Conservation (phyloP, 2,888 invertebrate species). For the Acleris holmiana region DNA sequence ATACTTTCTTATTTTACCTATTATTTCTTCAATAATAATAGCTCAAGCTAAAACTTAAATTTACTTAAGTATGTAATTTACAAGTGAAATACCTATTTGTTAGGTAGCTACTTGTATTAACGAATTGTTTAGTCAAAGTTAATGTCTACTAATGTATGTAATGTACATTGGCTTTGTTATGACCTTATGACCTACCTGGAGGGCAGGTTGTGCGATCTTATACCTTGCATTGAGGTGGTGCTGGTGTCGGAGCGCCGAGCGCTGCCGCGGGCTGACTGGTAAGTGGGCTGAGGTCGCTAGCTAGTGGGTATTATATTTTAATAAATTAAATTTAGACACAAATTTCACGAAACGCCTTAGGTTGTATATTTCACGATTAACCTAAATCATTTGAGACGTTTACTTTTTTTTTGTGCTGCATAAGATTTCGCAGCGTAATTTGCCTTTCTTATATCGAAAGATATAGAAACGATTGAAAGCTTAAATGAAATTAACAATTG, state of each 20-base stretch:
- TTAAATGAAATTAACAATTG: neutral
- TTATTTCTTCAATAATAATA: too few relatives aligned
- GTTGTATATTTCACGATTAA: constrained; percentile 17
- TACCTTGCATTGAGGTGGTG: constrained; percentile 5
- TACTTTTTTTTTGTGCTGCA: too few relatives aligned
- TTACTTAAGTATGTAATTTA: too few relatives aligned
- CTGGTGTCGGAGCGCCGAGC: constrained; percentile 40
- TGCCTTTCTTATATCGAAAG: too few relatives aligned
- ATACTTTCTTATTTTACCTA: too few relatives aligned
- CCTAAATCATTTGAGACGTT: neutral
- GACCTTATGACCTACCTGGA: neutral
- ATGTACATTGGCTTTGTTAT: constrained; percentile 25
- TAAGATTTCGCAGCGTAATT: too few relatives aligned
- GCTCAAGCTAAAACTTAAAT: too few relatives aligned
- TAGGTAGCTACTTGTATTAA: neutral
- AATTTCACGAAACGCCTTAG: constrained; percentile 37
- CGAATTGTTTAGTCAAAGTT: constrained; percentile 13
- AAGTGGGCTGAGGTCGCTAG: constrained; percentile 76
- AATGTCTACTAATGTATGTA: constrained; percentile 54
- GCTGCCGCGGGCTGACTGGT: constrained; percentile 49
- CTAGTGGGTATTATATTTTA: constrained; percentile 69
- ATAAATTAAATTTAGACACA: constrained; percentile 46
- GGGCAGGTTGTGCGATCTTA: neutral
- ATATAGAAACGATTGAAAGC: neutral
- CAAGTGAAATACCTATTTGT: too few relatives aligned